These are phyloP conservation scores for Linyphia triangularis DNA, from an alignment of 2,888 invertebrate genomes.

Conservation along the genomic window DNA sequence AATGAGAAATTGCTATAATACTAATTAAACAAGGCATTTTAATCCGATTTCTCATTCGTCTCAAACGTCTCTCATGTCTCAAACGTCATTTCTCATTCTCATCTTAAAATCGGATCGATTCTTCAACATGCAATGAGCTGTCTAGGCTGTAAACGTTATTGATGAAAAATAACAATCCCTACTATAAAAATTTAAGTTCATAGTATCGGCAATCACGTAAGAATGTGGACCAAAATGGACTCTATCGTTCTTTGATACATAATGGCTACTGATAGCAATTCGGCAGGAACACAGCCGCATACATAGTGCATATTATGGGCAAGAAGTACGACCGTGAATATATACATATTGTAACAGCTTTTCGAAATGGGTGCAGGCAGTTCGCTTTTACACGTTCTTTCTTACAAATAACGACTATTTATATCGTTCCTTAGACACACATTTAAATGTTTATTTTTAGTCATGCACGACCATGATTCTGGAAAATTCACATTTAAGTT, in stretches of 20 bases:
- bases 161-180: no score
- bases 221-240: not conserved
- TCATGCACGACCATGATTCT: not conserved
- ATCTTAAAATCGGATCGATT: no score
- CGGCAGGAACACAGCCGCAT: constrained; percentile 21
- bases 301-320: constrained; percentile 26
- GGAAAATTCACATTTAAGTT: not conserved
- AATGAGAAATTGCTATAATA: no score
- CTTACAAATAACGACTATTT: not conserved
- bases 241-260: not conserved
- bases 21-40: no score
- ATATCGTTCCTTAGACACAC: not conserved
- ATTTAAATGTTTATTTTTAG: not conserved
- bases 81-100: no score
- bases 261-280: not conserved
- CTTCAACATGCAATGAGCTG: no score
- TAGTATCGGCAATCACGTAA: no score
- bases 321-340: not conserved
- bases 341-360: constrained; percentile 35
- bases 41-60: no score
- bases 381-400: not conserved
- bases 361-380: constrained; percentile 6
- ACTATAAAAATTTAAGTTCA: no score
- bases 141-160: no score
- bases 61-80: no score